These are phyloP conservation scores for Tetragonula carbonaria DNA, from an alignment of 2,888 invertebrate genomes.

Conservation along the genomic window DNA sequence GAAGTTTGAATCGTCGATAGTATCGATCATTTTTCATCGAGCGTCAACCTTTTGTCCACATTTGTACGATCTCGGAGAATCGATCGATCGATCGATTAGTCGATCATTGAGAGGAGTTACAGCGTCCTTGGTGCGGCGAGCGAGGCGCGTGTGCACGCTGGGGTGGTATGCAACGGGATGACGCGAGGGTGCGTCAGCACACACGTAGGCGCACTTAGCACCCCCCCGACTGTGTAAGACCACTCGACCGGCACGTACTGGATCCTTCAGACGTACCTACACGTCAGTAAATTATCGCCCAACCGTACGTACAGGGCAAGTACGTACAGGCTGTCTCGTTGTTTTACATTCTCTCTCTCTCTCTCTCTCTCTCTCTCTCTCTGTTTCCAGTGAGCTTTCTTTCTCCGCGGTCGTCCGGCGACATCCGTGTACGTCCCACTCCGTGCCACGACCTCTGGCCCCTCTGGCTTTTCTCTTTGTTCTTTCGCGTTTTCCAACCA, in stretches of 20 bases:
- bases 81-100: constrained; percentile 20
- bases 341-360: constrained; percentile 50
- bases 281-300: constrained; percentile 61
- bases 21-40: too few relatives aligned
- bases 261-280: constrained; percentile 71
- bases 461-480: constrained; percentile 42
- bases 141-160: background rate
- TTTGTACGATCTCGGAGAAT: background rate
- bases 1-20: too few relatives aligned
- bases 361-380: background rate
- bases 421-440: constrained; percentile 12
- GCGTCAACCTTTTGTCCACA: background rate
- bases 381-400: constrained; percentile 20
- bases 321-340: constrained; percentile 34
- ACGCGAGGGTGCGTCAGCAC: constrained; percentile 48
- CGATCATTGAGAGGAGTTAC: constrained; percentile 16
- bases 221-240: constrained; percentile 64
- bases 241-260: constrained; percentile 70
- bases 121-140: background rate
- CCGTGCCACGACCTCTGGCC: constrained; percentile 14
- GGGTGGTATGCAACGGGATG: background rate
- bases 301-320: constrained; percentile 50
- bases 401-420: background rate
- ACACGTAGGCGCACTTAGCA: constrained; percentile 67
- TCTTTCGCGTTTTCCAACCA: constrained; percentile 39